A percentile compares a stretch with the other conserved stretches of the same genome.
Conservation (phyloP, 2,113 vertebrate genomes). For the Phyllopteryx taeniolatus region DNA sequence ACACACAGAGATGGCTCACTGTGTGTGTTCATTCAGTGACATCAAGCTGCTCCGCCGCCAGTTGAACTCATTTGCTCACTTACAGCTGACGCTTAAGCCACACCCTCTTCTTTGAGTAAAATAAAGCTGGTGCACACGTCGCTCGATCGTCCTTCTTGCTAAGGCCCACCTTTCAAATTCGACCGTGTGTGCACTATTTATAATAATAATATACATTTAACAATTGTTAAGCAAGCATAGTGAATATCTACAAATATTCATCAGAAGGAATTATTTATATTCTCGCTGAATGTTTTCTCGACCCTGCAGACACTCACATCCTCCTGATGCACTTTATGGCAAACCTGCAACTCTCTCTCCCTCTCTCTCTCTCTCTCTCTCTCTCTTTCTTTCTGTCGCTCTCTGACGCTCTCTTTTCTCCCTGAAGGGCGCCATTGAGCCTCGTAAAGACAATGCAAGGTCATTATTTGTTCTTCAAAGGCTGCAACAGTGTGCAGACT, state of each 20-base stretch:
- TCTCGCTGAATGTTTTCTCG: background rate
- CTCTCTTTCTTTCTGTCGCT: background rate
- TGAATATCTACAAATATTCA: background rate
- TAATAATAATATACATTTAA: background rate
- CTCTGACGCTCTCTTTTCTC: background rate
- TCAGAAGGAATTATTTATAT: background rate
- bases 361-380: background rate
- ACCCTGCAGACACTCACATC: conserved; percentile 9
- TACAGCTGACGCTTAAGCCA: conserved; percentile 47
- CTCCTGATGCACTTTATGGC: conserved; percentile 13
- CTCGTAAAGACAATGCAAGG: background rate
- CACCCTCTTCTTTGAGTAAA: conserved; percentile 4
- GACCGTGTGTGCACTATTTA: background rate
- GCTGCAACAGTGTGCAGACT: background rate
- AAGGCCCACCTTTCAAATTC: conserved; percentile 7
- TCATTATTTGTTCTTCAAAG: conserved; percentile 3
- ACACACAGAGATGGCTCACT: conserved; percentile 29
- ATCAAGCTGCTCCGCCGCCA: conserved; percentile 39
- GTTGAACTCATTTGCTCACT: conserved; percentile 39
- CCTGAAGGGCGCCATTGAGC: conserved; percentile 4
- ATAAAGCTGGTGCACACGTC: background rate
- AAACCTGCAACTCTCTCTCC: conserved; percentile 4
- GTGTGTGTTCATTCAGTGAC: conserved; percentile 30
- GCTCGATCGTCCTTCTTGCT: background rate
- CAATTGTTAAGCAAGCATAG: background rate